These are phyloP conservation scores for Pristionchus pacificus DNA, from an alignment of 1,140 invertebrate species.

Conservation along the genomic window DNA sequence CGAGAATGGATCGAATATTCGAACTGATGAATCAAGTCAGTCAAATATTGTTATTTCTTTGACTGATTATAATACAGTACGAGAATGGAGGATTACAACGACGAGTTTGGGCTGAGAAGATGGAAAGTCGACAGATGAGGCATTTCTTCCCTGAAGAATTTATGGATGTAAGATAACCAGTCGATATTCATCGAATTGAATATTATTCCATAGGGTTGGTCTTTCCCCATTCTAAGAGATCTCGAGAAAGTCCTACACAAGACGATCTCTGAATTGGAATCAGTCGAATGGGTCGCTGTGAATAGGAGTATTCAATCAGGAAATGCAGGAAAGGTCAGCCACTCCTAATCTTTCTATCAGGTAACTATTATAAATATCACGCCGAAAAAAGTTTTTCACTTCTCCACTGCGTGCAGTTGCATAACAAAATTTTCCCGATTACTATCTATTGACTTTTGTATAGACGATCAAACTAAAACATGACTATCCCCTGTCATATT, in stretches of 20 bases:
- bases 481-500: too few relatives aligned
- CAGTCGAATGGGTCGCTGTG: constrained; percentile 31
- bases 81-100: constrained; percentile 43
- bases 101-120: constrained; percentile 54
- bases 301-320: constrained; percentile 20
- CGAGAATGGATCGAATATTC: constrained; percentile 51
- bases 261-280: constrained; percentile 45
- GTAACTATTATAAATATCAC: too few relatives aligned
- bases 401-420: too few relatives aligned
- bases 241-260: constrained; percentile 46
- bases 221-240: constrained; percentile 49
- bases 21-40: constrained; percentile 39
- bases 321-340: constrained; percentile 41
- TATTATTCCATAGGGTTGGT: constrained; percentile 36
- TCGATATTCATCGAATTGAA: background rate
- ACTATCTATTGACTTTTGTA: too few relatives aligned
- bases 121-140: constrained; percentile 53
- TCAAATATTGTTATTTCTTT: background rate
- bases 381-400: too few relatives aligned
- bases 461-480: too few relatives aligned
- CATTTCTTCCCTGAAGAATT: constrained; percentile 57
- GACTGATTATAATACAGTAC: constrained; percentile 37
- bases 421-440: too few relatives aligned
- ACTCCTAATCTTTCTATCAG: too few relatives aligned
- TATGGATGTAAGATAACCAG: constrained; percentile 50